Conservation (phyloP, 1,140 invertebrate genomes). For the Diorhabda sublineata region DNA sequence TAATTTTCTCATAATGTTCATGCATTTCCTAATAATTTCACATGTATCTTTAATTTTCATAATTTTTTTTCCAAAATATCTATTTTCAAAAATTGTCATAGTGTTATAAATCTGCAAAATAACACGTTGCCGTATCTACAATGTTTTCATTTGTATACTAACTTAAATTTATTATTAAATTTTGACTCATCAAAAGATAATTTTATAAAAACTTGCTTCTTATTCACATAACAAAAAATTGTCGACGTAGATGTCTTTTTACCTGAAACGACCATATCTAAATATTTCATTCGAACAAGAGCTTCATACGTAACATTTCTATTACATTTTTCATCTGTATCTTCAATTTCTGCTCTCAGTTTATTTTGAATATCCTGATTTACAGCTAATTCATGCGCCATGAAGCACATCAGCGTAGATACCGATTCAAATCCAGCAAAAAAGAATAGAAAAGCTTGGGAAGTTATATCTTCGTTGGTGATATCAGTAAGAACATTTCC, state of each 20-base stretch:
- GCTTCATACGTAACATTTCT: constrained; percentile 55
- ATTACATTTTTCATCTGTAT: constrained; percentile 46
- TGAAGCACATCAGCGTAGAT: constrained; percentile 47
- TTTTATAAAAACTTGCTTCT: no score
- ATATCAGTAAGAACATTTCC: constrained; percentile 16
- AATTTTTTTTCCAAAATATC: no score
- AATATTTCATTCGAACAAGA: constrained; percentile 51
- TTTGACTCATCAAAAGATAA: no score
- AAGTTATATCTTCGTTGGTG: constrained; percentile 46
- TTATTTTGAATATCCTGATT: constrained; percentile 50
- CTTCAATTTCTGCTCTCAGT: constrained; percentile 48
- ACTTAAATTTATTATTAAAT: no score
- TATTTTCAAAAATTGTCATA: no score
- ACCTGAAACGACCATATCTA: constrained; percentile 29
- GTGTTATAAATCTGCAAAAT: no score
- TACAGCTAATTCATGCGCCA: constrained; percentile 49
- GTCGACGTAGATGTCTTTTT: neutral
- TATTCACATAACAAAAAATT: no score
- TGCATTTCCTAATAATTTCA: no score
- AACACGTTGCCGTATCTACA: no score
- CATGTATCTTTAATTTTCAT: no score
- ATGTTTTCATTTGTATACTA: no score
- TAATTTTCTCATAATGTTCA: no score
- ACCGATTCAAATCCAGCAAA: constrained; percentile 53
- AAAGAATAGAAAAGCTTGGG: constrained; percentile 27